Evolutionary conservation across 2,797 vertebrate genomes (phyloP).

Genomic region (Remorina albescens): DNA sequence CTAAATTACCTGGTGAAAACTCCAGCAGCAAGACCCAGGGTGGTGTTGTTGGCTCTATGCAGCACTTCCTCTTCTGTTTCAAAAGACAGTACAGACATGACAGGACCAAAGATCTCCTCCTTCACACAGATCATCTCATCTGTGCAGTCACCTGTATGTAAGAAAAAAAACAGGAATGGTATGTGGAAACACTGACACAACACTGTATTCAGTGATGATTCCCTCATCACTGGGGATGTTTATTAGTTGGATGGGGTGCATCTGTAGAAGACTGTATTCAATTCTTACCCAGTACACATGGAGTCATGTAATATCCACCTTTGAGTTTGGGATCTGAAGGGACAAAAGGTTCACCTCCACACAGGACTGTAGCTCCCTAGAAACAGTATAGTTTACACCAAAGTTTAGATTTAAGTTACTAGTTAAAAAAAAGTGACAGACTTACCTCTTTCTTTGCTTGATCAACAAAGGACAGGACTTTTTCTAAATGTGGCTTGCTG

Average conservation of each 20-base stretch:
- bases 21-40: conserved; percentile 92
- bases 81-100: conserved; percentile 96
- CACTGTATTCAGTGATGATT: not conserved
- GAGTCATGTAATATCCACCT: conserved; percentile 93
- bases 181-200: not conserved
- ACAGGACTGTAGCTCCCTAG: conserved; percentile 93
- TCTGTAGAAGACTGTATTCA: not conserved
- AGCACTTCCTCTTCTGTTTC: conserved; percentile 94
- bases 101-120: conserved; percentile 98
- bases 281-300: conserved; percentile 91
- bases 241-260: not conserved
- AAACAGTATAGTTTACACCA: conserved; percentile 5
- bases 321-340: conserved; percentile 91
- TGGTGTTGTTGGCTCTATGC: conserved; percentile 90
- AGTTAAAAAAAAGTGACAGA: not conserved
- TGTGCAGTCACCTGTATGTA: conserved; percentile 86
- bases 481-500: conserved; percentile 89
- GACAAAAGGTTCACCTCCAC: conserved; percentile 88
- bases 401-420: not conserved
- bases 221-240: no score
- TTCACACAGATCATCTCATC: conserved; percentile 95
- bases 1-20: conserved; percentile 92
- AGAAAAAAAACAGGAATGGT: not conserved
- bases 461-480: conserved; percentile 90
- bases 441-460: conserved; percentile 91